Conservation (phyloP, 2,797 vertebrate genomes). For the Emys orbicularis region DNA sequence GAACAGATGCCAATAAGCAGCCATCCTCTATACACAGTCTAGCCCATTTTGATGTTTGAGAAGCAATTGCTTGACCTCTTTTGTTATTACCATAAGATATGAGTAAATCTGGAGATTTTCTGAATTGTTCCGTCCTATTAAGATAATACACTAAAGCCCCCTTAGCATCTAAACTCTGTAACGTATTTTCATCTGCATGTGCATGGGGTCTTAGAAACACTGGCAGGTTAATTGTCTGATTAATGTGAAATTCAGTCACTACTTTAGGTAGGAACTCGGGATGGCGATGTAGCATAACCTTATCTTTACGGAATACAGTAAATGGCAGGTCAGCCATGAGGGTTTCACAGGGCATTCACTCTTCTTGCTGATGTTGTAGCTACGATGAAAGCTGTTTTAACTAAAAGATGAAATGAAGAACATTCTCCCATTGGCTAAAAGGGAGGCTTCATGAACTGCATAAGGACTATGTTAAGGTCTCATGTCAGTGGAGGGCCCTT, state of each 20-base stretch:
- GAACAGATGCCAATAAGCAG: background rate
- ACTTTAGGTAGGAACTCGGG: background rate
- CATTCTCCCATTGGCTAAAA: background rate
- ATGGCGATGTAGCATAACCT: background rate
- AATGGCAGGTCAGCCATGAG: background rate
- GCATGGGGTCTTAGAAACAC: background rate
- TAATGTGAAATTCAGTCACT: background rate
- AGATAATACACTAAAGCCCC: background rate
- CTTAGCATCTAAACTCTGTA: background rate
- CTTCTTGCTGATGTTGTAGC: background rate
- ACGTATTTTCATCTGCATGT: background rate
- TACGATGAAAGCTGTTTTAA: background rate
- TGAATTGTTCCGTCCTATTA: background rate
- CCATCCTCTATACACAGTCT: background rate
- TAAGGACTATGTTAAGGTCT: background rate
- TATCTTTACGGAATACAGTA: background rate
- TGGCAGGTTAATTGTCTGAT: background rate
- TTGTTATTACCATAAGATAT: background rate
- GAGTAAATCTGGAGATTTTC: background rate
- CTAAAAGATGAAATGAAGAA: background rate
- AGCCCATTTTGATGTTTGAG: background rate
- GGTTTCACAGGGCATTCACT: background rate
- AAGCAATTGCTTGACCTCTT: background rate
- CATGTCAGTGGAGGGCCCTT: background rate
- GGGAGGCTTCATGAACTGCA: too few relatives aligned